These are phyloP conservation scores for Spialia ferax DNA, from an alignment of 2,888 invertebrate species.

Conservation along the genomic window DNA sequence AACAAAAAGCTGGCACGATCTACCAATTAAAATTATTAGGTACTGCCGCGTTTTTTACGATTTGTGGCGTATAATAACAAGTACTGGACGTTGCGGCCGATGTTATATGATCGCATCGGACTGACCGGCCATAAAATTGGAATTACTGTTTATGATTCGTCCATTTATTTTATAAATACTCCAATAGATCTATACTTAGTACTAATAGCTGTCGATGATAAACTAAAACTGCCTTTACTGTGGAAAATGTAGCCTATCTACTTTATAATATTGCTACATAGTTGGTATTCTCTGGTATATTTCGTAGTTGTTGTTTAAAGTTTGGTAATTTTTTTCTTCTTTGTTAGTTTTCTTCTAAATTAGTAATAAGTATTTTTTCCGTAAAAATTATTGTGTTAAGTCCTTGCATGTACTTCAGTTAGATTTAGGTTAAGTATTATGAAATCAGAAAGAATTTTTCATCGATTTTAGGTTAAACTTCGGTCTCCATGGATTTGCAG, in stretches of 20 bases:
- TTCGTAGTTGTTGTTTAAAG: too few relatives aligned
- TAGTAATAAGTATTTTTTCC: too few relatives aligned
- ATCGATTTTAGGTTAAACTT: too few relatives aligned
- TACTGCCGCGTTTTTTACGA: slow-evolving; percentile 41
- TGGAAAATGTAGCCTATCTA: not conserved
- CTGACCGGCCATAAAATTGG: slow-evolving; percentile 32
- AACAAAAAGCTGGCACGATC: slow-evolving; percentile 38
- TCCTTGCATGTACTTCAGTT: too few relatives aligned
- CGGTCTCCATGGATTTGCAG: too few relatives aligned
- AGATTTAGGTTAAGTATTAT: too few relatives aligned
- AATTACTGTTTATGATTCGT: slow-evolving; percentile 33
- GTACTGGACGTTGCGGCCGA: slow-evolving; percentile 19
- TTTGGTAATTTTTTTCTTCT: too few relatives aligned
- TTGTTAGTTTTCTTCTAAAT: too few relatives aligned
- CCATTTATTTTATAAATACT: slow-evolving; percentile 30
- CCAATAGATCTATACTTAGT: not conserved
- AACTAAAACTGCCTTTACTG: not conserved
- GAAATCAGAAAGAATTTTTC: too few relatives aligned
- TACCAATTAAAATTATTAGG: slow-evolving; percentile 40
- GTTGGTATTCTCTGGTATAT: too few relatives aligned
- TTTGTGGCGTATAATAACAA: slow-evolving; percentile 39
- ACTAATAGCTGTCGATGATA: not conserved
- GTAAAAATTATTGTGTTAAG: too few relatives aligned
- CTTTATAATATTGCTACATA: not conserved
- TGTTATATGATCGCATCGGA: slow-evolving; percentile 35